These are phyloP conservation scores for Ptychochromis oligacanthus DNA, from an alignment of 2,113 vertebrate species.

Conservation along the genomic window DNA sequence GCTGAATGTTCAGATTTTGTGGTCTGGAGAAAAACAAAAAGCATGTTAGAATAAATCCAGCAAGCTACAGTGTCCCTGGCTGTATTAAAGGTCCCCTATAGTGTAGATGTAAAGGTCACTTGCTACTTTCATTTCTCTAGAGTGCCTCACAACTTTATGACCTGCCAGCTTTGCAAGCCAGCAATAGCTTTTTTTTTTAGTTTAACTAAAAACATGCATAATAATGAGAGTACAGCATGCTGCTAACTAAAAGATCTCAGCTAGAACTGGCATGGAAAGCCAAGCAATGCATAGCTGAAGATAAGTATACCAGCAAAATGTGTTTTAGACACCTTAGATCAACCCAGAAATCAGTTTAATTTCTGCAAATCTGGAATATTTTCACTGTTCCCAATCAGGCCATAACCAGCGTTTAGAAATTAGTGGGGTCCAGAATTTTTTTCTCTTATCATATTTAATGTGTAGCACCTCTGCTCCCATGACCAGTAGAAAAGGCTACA, in stretches of 20 bases:
- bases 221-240: not conserved
- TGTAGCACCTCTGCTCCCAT: not conserved
- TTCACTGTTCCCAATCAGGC: fast-evolving
- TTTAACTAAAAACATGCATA: not conserved
- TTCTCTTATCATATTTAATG: not conserved
- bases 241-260: not conserved
- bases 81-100: constrained; percentile 3
- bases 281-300: not conserved
- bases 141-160: not conserved
- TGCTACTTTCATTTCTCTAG: constrained; percentile 3
- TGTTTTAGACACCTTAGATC: not conserved
- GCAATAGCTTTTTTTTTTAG: too few species aligned
- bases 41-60: not conserved
- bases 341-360: not conserved
- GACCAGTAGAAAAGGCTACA: not conserved
- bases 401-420: not conserved
- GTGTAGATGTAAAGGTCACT: constrained; percentile 3
- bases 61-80: not conserved
- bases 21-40: not conserved
- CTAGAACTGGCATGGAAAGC: not conserved
- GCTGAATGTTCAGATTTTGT: not conserved
- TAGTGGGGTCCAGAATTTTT: too few species aligned
- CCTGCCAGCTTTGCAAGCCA: not conserved
- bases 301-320: too few species aligned
- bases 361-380: not conserved